Conservation (phyloP, 2,888 invertebrate species). For the Alloplasta piceator region DNA sequence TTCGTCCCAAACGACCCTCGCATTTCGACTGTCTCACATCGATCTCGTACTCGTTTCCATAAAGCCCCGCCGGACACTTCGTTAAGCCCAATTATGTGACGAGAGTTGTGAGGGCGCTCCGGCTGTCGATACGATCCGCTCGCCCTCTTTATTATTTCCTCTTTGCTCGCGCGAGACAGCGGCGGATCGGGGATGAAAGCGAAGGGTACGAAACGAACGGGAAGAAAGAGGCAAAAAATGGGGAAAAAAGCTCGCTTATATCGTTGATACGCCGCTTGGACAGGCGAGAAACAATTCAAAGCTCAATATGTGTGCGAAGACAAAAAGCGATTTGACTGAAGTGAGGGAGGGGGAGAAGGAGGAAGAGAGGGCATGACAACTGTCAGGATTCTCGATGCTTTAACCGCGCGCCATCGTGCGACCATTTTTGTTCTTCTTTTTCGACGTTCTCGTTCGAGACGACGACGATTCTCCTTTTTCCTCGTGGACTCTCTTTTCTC, state of each 20-base stretch:
- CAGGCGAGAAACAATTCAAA: slow-evolving; percentile 54
- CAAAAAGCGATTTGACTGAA: slow-evolving; percentile 15
- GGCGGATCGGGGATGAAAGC: slow-evolving; percentile 28
- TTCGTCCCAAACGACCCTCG: slow-evolving; percentile 7
- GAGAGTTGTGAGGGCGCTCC: slow-evolving; percentile 56
- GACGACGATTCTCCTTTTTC: slow-evolving; percentile 24
- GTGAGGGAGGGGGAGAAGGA: not conserved
- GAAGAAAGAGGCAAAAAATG: slow-evolving; percentile 7
- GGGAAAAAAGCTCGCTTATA: slow-evolving; percentile 49
- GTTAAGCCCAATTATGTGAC: slow-evolving; percentile 80
- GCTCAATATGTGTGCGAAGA: slow-evolving; percentile 48
- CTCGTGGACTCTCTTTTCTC: slow-evolving; percentile 1
- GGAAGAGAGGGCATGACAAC: slow-evolving; percentile 5
- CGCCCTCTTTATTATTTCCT: not conserved
- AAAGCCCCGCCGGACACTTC: slow-evolving; percentile 77
- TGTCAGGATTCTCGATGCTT: slow-evolving; percentile 50
- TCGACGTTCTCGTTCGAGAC: slow-evolving; percentile 37
- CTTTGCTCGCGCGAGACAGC: not conserved
- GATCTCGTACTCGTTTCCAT: slow-evolving; percentile 80
- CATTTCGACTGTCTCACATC: slow-evolving; percentile 65
- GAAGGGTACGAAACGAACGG: slow-evolving; percentile 14
- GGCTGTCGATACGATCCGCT: slow-evolving; percentile 17
- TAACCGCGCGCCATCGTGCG: slow-evolving; percentile 23
- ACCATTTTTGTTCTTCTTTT: slow-evolving; percentile 9
- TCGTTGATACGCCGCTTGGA: slow-evolving; percentile 56